Evolutionary conservation across 2,113 vertebrate species (phyloP).

Genomic region (Indri indri): DNA sequence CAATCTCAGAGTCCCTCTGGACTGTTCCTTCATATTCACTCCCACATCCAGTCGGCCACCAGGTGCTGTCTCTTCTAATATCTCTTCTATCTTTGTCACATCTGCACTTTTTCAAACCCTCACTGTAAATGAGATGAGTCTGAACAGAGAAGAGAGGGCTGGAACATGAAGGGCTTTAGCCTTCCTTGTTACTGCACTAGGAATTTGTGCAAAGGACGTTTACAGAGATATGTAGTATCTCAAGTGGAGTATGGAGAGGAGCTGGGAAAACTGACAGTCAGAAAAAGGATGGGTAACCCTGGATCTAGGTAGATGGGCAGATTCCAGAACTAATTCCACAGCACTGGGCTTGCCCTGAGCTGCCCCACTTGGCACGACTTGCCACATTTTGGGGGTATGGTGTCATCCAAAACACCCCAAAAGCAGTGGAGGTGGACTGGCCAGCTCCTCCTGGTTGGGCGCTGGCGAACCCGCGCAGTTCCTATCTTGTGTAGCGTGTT

Average conservation of each 20-base stretch:
- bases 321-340: neutral
- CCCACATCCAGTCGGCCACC: rapidly evolving
- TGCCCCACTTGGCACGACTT: neutral
- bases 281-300: neutral
- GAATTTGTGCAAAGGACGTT: neutral
- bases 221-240: neutral
- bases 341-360: neutral
- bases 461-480: neutral
- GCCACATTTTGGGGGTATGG: neutral
- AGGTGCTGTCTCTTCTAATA: rapidly evolving
- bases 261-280: neutral
- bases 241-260: neutral
- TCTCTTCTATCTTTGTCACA: neutral
- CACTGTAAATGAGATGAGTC: neutral
- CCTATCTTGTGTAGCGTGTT: neutral
- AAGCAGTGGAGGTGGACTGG: neutral
- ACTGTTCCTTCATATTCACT: neutral
- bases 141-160: neutral
- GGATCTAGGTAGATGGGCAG: neutral
- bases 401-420: neutral
- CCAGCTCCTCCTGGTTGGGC: neutral
- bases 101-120: neutral
- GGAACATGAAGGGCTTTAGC: neutral
- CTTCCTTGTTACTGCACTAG: neutral
- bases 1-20: neutral